Conservation (phyloP, 2,888 invertebrate genomes). For the Piscicola geometra region DNA sequence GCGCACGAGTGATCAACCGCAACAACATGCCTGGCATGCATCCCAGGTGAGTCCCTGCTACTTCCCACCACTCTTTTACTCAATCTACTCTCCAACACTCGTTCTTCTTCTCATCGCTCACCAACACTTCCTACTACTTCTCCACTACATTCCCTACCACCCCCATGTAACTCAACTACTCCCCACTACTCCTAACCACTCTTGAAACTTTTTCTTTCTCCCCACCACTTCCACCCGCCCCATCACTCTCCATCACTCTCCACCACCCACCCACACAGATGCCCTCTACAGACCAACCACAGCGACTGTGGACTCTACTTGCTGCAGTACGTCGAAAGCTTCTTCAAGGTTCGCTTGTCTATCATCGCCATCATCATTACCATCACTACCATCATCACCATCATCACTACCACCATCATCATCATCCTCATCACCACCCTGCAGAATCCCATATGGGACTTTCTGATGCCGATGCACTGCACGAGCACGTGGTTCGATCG, state of each 20-base stretch:
- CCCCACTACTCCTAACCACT: no score
- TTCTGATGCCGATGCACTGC: slow-evolving; percentile 74
- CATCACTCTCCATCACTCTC: neutral
- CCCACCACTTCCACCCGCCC: neutral
- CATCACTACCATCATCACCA: no score
- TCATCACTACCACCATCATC: neutral
- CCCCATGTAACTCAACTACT: no score
- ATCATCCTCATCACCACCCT: slow-evolving; percentile 44
- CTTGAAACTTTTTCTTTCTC: no score
- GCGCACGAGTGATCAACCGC: slow-evolving; percentile 67
- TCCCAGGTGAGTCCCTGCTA: slow-evolving; percentile 61
- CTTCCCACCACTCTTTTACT: neutral
- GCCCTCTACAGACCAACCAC: slow-evolving; percentile 95
- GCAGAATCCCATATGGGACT: slow-evolving; percentile 77
- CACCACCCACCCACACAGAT: no score
- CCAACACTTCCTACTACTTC: neutral
- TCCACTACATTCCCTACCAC: no score
- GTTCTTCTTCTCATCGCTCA: neutral
- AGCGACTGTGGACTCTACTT: slow-evolving; percentile 94
- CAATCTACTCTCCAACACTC: neutral
- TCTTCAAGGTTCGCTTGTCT: slow-evolving; percentile 69
- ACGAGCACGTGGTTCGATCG: slow-evolving; percentile 81
- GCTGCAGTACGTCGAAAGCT: slow-evolving; percentile 90
- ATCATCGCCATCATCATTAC: neutral
- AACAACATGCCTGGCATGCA: slow-evolving; percentile 78